Evolutionary conservation across 2,888 invertebrate genomes (phyloP).

Genomic region (Tetragonula carbonaria): DNA sequence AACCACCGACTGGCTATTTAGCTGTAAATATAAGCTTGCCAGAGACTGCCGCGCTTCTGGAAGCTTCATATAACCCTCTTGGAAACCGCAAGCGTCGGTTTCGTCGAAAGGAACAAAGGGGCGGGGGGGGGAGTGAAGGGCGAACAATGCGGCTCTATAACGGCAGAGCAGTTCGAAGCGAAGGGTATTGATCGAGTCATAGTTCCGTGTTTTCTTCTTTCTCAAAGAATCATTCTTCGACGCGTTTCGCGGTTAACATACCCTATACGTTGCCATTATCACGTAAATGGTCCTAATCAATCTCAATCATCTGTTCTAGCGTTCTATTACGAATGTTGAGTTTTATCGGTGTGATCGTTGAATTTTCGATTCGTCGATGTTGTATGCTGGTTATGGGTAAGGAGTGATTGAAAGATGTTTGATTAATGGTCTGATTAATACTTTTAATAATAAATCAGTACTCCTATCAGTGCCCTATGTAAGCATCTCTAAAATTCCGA

Average conservation of each 20-base stretch:
- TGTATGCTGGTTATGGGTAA: too few species aligned
- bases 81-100: conserved; percentile 27
- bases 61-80: conserved; percentile 18
- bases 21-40: conserved; percentile 22
- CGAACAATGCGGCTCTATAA: conserved; percentile 19
- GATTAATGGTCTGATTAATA: too few species aligned
- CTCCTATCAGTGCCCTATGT: too few species aligned
- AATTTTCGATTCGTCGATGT: not conserved
- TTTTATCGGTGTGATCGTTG: not conserved
- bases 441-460: too few species aligned
- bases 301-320: not conserved
- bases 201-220: conserved; percentile 27
- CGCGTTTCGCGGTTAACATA: conserved; percentile 4
- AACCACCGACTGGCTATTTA: not conserved
- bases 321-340: not conserved
- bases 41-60: not conserved
- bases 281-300: not conserved
- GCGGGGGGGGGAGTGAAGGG: not conserved
- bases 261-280: too few species aligned
- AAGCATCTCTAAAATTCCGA: too few species aligned
- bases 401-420: not conserved
- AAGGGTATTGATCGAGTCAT: conserved; percentile 31
- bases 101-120: conserved; percentile 39
- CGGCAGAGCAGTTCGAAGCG: conserved; percentile 20
- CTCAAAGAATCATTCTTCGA: conserved; percentile 18